These are phyloP conservation scores for Aphelocoma californica DNA, from an alignment of 2,797 vertebrate species.

Conservation along the genomic window DNA sequence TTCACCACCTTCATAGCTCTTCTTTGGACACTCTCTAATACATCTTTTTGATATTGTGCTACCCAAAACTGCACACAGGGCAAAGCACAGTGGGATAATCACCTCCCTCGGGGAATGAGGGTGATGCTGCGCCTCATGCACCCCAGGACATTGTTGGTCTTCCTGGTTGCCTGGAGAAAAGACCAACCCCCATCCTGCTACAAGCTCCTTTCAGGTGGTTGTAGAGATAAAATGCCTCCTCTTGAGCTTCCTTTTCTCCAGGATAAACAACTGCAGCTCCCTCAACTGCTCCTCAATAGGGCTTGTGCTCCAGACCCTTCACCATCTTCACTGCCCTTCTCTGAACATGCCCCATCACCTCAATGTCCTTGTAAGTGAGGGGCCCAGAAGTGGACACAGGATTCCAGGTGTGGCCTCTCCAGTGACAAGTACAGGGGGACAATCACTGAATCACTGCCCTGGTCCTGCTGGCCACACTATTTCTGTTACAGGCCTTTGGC, in stretches of 20 bases:
- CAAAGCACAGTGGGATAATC: background rate
- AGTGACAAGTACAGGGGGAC: too few species aligned
- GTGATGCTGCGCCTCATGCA: accelerated
- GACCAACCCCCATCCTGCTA: background rate
- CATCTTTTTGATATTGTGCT: background rate
- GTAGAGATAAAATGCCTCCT: background rate
- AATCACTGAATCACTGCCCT: background rate
- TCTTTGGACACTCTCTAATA: too few species aligned
- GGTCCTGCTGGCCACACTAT: accelerated
- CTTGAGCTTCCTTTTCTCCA: background rate
- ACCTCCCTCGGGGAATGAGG: background rate
- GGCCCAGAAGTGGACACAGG: background rate
- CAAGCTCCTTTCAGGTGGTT: background rate
- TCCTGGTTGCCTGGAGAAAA: background rate
- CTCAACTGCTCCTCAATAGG: background rate
- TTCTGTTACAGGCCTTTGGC: background rate
- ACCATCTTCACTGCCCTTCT: background rate
- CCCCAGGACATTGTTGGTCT: accelerated
- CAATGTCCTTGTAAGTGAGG: background rate
- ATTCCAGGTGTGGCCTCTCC: background rate
- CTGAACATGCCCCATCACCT: accelerated
- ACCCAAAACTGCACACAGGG: background rate
- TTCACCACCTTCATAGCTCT: background rate
- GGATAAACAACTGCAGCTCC: background rate
- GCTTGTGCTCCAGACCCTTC: background rate